A percentile compares a stretch with the other conserved stretches of the same genome.
Conservation (phyloP, 1,140 invertebrate species). For the Venustaconcha ellipsiformis region DNA sequence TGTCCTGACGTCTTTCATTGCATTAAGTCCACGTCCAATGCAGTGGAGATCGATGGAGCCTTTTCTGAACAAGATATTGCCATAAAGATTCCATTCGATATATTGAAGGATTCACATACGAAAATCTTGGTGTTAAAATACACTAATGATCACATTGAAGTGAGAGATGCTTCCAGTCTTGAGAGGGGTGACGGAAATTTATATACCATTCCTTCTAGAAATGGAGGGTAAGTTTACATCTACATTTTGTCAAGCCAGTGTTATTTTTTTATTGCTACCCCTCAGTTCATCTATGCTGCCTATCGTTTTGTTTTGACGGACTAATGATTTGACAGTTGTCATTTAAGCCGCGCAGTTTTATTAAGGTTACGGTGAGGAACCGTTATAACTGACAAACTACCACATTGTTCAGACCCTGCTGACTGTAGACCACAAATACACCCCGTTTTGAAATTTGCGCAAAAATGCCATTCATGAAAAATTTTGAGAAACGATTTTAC, state of each 20-base stretch:
- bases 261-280: too few species aligned
- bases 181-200: conserved; percentile 4
- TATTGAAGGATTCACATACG: conserved; percentile 16
- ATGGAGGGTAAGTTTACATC: conserved; percentile 18
- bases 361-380: too few species aligned
- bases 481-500: too few species aligned
- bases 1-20: conserved; percentile 27
- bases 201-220: conserved; percentile 14
- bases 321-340: too few species aligned
- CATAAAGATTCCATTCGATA: conserved; percentile 27
- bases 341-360: too few species aligned
- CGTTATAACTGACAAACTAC: too few species aligned
- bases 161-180: conserved; percentile 13
- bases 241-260: neutral
- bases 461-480: too few species aligned
- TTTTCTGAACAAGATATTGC: conserved; percentile 6
- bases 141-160: conserved; percentile 21
- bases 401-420: too few species aligned
- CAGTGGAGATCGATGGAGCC: conserved; percentile 29
- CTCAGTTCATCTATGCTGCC: too few species aligned
- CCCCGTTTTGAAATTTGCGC: too few species aligned
- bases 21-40: conserved; percentile 25
- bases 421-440: too few species aligned
- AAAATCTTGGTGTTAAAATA: conserved; percentile 33
- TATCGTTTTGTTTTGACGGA: too few species aligned